Base-by-base conservation (phyloP, 2,113 vertebrate species). In the Ophthalmolycus amberensis region DNA sequence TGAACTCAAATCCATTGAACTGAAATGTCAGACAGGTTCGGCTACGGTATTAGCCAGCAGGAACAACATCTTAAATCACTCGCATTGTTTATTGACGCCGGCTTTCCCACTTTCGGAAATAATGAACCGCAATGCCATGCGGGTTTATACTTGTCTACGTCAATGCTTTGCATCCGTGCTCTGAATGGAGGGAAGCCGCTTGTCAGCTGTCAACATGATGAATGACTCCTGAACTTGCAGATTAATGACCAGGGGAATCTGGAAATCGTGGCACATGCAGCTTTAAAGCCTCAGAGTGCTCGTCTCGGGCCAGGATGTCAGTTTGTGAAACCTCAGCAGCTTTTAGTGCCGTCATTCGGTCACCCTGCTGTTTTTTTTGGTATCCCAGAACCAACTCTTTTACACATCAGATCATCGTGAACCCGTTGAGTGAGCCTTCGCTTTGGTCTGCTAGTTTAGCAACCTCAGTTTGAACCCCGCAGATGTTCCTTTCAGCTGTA, bases 231-330 rank as follows among this genome's bases (percentile, higher is more conserved):
- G 38, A 69, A 77, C 52, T 42, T 46, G 66, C 40, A 83, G 89
- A 92, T 86, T 80, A 71, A 90, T 86, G 77, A 74, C 60, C 64
- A 59, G 79, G 88, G 86, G 85, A 86, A 71, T 67, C 38, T 81
- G 87, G 67, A 83, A 83, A 80, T 20, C 1, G 42, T 11, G 68
- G 38, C 74, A 75, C 27, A 58, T 10, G 62, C 44, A 37, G 59
- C 78, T 54, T 79, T 42, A 11, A 80, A 85, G 79, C 59, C 58
- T 62, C 32, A 18, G 37, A 71, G 50, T 32, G 29, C 10, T 82
- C 48, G 6, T 60, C 20, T 78, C 6, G 4, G 14, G 48, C 9
- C 52, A 72, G 44, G 64, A 82, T 71, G 80, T 85, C 78, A 50
- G 69, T 9, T 52, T 6, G 4, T 58, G 76, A 81, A 85, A 77